Evolutionary conservation across 2,888 invertebrate genomes (phyloP).

Genomic region (Pristionchus entomophagus): DNA sequence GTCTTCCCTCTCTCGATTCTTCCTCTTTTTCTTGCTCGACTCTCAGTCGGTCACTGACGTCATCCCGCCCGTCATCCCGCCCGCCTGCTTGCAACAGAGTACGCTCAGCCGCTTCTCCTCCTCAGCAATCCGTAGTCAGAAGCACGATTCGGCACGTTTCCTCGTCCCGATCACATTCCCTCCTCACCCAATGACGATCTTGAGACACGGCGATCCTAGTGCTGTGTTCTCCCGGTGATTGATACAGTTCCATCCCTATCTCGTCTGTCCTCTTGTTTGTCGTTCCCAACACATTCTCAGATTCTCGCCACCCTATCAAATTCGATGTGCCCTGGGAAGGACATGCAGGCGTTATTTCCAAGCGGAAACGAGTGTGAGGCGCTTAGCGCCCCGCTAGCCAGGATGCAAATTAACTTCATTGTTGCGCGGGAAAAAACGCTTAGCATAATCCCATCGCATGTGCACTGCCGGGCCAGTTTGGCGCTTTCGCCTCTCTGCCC

Average conservation of each 20-base stretch:
- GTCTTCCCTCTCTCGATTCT: background rate
- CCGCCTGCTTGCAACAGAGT: constrained; percentile 33
- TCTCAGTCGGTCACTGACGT: constrained; percentile 25
- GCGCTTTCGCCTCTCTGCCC: background rate
- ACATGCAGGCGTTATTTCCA: background rate
- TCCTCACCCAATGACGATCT: background rate
- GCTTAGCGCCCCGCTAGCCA: background rate
- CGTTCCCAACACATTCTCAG: background rate
- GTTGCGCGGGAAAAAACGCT: constrained; percentile 28
- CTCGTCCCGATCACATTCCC: background rate
- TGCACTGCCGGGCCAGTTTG: constrained; percentile 8
- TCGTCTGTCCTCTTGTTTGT: constrained; percentile 6
- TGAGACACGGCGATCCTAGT: background rate
- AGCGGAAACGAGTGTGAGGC: background rate
- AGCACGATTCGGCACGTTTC: background rate
- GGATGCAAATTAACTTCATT: background rate
- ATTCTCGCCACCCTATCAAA: background rate
- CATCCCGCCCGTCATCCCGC: background rate
- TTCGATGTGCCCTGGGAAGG: background rate
- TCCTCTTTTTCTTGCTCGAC: background rate
- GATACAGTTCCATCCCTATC: too few species aligned
- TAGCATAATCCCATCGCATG: constrained; percentile 29
- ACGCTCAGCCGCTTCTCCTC: constrained; percentile 19
- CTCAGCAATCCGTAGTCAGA: background rate
- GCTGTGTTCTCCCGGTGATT: background rate